phyloP scores from a whole-genome alignment of 2,888 invertebrate species.

The Athetis lepigone region DNA sequence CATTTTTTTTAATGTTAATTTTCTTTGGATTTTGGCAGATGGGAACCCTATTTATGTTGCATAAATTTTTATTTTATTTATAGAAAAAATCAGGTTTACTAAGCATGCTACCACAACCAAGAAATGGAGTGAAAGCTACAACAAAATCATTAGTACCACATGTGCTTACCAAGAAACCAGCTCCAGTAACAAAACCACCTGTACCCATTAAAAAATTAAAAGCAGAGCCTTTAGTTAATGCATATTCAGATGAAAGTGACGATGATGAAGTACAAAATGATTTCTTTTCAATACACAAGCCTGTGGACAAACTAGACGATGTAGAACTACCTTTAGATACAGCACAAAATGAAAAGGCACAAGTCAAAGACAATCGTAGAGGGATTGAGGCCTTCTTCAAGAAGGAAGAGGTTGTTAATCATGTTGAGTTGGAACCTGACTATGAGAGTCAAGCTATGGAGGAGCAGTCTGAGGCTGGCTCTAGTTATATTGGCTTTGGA shows the following conservation, averaged over 20 bases:
- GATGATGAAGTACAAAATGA: conserved; percentile 88
- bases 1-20: too few species aligned
- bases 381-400: conserved; percentile 84
- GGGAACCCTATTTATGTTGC: background rate
- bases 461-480: conserved; percentile 58
- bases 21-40: background rate
- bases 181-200: conserved; percentile 68
- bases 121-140: conserved; percentile 79
- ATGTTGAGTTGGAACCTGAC: conserved; percentile 61
- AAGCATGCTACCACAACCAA: conserved; percentile 93
- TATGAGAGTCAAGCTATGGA: conserved; percentile 49
- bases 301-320: conserved; percentile 78
- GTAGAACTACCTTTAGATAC: conserved; percentile 79
- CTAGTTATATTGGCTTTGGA: conserved; percentile 63
- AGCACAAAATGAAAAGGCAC: conserved; percentile 59
- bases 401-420: conserved; percentile 64
- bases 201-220: conserved; percentile 72
- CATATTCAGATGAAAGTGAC: conserved; percentile 86
- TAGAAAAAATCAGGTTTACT: conserved; percentile 93
- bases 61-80: conserved; percentile 44
- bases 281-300: conserved; percentile 89
- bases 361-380: conserved; percentile 65
- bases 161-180: conserved; percentile 83
- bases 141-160: conserved; percentile 85
- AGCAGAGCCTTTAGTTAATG: conserved; percentile 65